Evolutionary conservation across 2,888 invertebrate species (phyloP).

Genomic region (Caenorhabditis macrosperma): DNA sequence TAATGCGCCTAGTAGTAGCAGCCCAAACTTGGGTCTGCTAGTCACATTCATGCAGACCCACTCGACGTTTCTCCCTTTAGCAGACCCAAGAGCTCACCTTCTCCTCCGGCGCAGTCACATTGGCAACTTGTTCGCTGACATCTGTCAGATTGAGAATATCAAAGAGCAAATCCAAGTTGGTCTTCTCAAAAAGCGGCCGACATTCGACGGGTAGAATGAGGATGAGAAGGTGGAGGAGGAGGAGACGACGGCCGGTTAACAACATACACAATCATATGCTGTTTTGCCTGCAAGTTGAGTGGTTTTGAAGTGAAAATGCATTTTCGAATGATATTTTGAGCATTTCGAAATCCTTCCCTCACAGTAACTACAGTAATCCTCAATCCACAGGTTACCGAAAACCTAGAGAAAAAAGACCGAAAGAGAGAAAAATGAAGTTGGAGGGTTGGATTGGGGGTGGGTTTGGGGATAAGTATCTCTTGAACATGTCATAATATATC

Average conservation of each 20-base stretch:
- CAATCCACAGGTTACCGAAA: not conserved
- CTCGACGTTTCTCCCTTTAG: too few relatives aligned
- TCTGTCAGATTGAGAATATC: constrained; percentile 32
- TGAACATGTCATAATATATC: constrained; percentile 7
- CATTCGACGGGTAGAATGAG: not conserved
- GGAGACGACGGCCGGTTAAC: constrained; percentile 13
- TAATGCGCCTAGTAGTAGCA: too few relatives aligned
- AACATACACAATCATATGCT: constrained; percentile 57
- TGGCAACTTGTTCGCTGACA: not conserved
- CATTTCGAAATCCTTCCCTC: too few relatives aligned
- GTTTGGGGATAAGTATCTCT: too few relatives aligned
- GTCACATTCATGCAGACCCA: too few relatives aligned
- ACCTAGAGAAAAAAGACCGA: not conserved
- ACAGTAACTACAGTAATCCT: too few relatives aligned
- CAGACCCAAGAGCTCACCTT: not conserved
- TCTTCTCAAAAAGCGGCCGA: constrained; percentile 14
- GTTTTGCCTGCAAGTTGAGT: constrained; percentile 24
- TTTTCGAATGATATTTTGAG: too few relatives aligned
- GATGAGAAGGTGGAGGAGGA: not conserved
- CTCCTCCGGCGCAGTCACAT: not conserved
- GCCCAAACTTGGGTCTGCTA: too few relatives aligned
- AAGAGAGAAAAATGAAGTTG: not conserved
- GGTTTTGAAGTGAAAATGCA: not conserved
- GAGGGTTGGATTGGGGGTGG: too few relatives aligned
- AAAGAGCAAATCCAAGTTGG: constrained; percentile 23